phyloP scores from a whole-genome alignment of 1,140 invertebrate species.

The Drosophila pruinosa region DNA sequence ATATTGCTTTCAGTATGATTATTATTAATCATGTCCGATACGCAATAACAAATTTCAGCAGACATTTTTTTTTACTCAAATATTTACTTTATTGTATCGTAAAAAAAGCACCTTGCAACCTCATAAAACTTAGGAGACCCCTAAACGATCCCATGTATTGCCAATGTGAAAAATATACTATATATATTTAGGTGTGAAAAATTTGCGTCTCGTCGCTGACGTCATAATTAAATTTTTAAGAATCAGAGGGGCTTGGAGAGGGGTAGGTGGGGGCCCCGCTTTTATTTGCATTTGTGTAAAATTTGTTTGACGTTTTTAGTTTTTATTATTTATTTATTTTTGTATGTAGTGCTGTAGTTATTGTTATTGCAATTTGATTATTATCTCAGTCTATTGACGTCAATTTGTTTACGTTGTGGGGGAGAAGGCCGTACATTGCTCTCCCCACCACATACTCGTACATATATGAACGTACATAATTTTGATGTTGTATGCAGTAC shows the following conservation, averaged over 20 bases:
- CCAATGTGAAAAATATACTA: neutral
- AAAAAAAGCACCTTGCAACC: conserved; percentile 33
- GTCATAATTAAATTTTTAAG: conserved; percentile 11
- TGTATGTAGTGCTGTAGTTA: conserved; percentile 16
- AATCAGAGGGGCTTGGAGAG: too few relatives aligned
- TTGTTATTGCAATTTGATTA: conserved; percentile 60
- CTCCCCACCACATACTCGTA: conserved; percentile 24
- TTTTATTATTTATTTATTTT: conserved; percentile 36
- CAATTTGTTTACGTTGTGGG: conserved; percentile 48
- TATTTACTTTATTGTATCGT: conserved; percentile 19
- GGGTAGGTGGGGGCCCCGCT: neutral
- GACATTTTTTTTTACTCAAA: neutral
- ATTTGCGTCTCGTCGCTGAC: conserved; percentile 24
- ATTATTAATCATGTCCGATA: conserved; percentile 9
- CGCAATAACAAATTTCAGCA: neutral
- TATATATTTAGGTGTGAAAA: conserved; percentile 21
- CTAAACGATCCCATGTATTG: neutral
- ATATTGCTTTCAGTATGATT: neutral
- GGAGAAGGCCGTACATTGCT: conserved; percentile 51
- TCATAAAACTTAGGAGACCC: conserved; percentile 7
- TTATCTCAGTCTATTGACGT: conserved; percentile 72
- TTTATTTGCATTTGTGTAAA: conserved; percentile 46
- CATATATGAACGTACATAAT: conserved; percentile 41
- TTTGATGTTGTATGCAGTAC: conserved; percentile 24
- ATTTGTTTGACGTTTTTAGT: conserved; percentile 36